These are phyloP conservation scores for Ophonus ardosiacus DNA, from an alignment of 2,888 invertebrate genomes.

Conservation along the genomic window DNA sequence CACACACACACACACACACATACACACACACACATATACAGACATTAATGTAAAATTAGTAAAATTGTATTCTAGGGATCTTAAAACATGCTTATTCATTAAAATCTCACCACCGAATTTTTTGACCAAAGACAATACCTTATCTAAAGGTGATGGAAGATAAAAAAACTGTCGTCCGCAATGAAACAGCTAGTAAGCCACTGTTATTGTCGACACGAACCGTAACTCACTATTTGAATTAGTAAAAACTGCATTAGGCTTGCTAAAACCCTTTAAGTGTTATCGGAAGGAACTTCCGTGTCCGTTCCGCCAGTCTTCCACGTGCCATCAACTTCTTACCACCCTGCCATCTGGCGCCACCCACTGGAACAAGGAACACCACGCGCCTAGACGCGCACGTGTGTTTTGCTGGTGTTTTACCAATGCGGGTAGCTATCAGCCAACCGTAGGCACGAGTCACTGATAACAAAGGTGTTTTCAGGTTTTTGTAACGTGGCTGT, in stretches of 20 bases:
- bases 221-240: neutral
- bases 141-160: too few relatives aligned
- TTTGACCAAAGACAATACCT: too few relatives aligned
- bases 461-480: slow-evolving; percentile 29
- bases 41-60: too few relatives aligned
- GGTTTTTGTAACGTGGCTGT: slow-evolving; percentile 5
- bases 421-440: slow-evolving; percentile 17
- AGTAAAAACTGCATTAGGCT: neutral
- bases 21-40: too few relatives aligned
- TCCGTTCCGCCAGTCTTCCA: slow-evolving; percentile 15
- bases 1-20: too few relatives aligned
- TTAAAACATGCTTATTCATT: too few relatives aligned
- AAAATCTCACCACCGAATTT: too few relatives aligned
- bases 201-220: too few relatives aligned
- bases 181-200: too few relatives aligned
- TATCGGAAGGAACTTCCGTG: slow-evolving; percentile 29
- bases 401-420: neutral
- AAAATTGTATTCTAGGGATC: too few relatives aligned
- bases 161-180: too few relatives aligned
- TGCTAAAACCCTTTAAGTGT: slow-evolving; percentile 10
- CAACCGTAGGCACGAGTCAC: neutral
- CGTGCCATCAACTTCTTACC: neutral
- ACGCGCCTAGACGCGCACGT: slow-evolving; percentile 7
- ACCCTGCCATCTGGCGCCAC: slow-evolving; percentile 20
- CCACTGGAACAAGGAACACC: slow-evolving; percentile 16